Evolutionary conservation across 1,140 invertebrate genomes (phyloP), one percentile per base, ranked within the genome.

Genomic region (Hylaeus volcanicus): DNA sequence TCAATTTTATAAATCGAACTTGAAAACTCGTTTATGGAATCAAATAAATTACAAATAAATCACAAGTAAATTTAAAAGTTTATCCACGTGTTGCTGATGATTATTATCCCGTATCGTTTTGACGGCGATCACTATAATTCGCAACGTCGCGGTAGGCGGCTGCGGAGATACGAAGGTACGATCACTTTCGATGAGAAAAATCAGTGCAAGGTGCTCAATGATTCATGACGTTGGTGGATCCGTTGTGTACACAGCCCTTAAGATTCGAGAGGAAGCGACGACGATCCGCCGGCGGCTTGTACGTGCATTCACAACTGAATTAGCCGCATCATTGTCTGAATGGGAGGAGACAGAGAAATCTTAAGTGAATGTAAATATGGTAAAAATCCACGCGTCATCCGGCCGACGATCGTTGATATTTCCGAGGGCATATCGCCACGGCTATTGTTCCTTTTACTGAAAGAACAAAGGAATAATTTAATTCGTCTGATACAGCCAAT

Each of bases 381-480:
- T 86, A 86, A 85, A 86, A 82, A 82, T 78, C 71, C 66, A 43
- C 68, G 83, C 83, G 84, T 86, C 84, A 85, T 86, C 84, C 84
- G 83, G 84, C 68, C 64, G 83, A 72, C 68, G 64, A 66, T 76
- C 51, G 41, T 45, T 55, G 61, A 85, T 76, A 45, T 75, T 72
- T 60, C 41, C 63, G 53, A 69, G 74, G 56, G 39, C 51, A 51
- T 2, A 51, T 51, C 51, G 51, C 51, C 51, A 11, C 51, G 9
- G 2, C 51, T 9, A 51, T 51, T 51, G 8, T 51, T 51, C 6
- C 9, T 1, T 11, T 9, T 11, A 51, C 11, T 51, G 1, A 9
- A 51, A 51, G 11, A 11, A 68, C 48, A 45, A 3, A 15, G 63
- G 5, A 41, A 15, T 15, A 12, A 15, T 64, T 45, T 5, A 5